Evolutionary conservation across 2,113 vertebrate genomes (phyloP).

Genomic region (Alaudala cheleensis): DNA sequence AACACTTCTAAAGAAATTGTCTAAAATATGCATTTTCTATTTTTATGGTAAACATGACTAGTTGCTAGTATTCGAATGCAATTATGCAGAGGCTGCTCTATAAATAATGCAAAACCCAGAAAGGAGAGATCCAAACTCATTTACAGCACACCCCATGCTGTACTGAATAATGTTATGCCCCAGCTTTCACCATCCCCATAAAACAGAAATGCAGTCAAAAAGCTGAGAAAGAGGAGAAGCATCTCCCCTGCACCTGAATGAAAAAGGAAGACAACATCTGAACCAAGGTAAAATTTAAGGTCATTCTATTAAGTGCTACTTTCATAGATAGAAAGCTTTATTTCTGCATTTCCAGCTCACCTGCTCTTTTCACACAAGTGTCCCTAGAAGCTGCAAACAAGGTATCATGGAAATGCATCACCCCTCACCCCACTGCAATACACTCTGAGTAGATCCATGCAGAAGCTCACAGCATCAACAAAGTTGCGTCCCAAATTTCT

Average conservation of each 20-base stretch:
- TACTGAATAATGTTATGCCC: not conserved
- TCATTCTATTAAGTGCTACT: not conserved
- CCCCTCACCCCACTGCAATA: accelerated
- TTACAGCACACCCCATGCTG: not conserved
- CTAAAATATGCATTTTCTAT: not conserved
- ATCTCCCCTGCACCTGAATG: not conserved
- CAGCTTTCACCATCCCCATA: not conserved
- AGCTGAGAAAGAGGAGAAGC: not conserved
- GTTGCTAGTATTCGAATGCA: constrained; percentile 54
- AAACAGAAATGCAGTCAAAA: not conserved
- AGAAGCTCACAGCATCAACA: not conserved
- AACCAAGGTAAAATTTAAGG: not conserved
- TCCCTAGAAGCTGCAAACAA: not conserved
- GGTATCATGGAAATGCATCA: not conserved
- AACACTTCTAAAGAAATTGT: not conserved
- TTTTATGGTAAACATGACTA: constrained; percentile 38
- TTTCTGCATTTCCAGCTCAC: not conserved
- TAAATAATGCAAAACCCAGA: constrained; percentile 61
- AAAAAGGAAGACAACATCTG: not conserved
- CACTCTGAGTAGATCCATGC: not conserved
- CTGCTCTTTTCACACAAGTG: not conserved
- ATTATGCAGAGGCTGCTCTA: constrained; percentile 41
- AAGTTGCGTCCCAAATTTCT: not conserved
- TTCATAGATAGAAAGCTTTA: not conserved
- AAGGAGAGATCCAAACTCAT: constrained; percentile 18